These are phyloP conservation scores for Cetonia aurata DNA, from an alignment of 2,888 invertebrate genomes.

Conservation along the genomic window DNA sequence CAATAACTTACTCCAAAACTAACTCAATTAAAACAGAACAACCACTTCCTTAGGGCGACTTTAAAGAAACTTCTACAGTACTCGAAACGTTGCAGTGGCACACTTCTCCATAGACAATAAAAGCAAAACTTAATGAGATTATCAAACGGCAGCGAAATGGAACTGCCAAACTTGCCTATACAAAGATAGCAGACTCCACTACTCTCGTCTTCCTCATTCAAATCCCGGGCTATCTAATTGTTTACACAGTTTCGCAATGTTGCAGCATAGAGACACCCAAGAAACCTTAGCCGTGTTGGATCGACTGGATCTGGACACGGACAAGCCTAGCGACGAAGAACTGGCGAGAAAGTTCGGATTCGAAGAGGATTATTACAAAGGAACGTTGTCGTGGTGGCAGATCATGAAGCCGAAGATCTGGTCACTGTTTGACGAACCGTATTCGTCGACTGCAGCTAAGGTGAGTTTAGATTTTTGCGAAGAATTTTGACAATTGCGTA, in stretches of 20 bases:
- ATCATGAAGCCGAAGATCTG: slow-evolving; percentile 96
- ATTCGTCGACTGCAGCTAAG: slow-evolving; percentile 97
- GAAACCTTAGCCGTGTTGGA: slow-evolving; percentile 98
- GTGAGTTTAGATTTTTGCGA: slow-evolving; percentile 66
- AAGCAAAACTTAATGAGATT: too few relatives aligned
- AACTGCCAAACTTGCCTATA: too few relatives aligned
- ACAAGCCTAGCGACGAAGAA: slow-evolving; percentile 97
- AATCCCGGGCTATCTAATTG: background rate
- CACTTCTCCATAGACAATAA: too few relatives aligned
- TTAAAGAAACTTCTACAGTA: too few relatives aligned
- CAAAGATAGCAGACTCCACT: too few relatives aligned
- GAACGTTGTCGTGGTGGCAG: slow-evolving; percentile 96
- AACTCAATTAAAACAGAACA: too few relatives aligned
- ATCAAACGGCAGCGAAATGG: too few relatives aligned
- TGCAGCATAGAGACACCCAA: slow-evolving; percentile 96
- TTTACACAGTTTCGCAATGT: slow-evolving; percentile 47
- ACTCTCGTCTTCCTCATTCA: too few relatives aligned
- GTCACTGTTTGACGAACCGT: slow-evolving; percentile 99
- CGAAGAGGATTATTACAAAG: slow-evolving; percentile 93
- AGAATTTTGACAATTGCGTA: too few relatives aligned
- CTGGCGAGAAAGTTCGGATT: slow-evolving; percentile 97
- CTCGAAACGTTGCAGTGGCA: too few relatives aligned
- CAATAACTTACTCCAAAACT: too few relatives aligned
- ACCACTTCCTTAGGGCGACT: too few relatives aligned
- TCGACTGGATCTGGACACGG: slow-evolving; percentile 96